phyloP scores from a whole-genome alignment of 2,113 vertebrate species.

The Engystomops pustulosus region DNA sequence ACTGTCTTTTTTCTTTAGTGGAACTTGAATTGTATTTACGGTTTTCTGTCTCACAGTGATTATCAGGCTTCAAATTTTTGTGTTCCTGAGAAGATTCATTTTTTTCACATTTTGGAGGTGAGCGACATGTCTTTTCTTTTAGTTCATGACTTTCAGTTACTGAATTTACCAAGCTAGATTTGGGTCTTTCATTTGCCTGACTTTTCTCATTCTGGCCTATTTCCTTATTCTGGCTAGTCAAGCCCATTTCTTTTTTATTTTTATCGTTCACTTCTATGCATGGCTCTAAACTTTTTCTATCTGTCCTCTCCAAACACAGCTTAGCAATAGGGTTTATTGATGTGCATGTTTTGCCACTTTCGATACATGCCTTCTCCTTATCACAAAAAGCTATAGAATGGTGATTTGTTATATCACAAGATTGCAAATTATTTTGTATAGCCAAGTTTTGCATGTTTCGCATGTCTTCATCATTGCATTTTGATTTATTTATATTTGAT shows the following conservation, averaged over 20 bases:
- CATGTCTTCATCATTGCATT: conserved; percentile 65
- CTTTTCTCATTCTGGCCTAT: no score
- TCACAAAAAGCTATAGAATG: conserved; percentile 59
- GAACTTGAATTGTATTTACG: conserved; percentile 64
- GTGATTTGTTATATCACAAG: conserved; percentile 66
- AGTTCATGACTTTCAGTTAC: neutral
- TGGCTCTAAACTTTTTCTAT: conserved; percentile 61
- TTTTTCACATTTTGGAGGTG: conserved; percentile 68
- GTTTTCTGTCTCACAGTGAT: conserved; percentile 63
- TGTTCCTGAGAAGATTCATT: conserved; percentile 67
- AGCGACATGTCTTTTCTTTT: conserved; percentile 63
- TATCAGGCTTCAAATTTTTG: conserved; percentile 67
- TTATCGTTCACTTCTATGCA: conserved; percentile 68
- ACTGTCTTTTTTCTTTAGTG: conserved; percentile 67
- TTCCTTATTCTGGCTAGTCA: conserved; percentile 63
- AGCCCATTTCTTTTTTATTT: conserved; percentile 69
- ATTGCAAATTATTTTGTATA: neutral
- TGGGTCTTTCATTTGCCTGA: conserved; percentile 66
- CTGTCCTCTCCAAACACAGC: conserved; percentile 60
- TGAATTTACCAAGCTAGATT: conserved; percentile 52
- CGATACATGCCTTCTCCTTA: conserved; percentile 69
- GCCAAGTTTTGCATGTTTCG: conserved; percentile 7
- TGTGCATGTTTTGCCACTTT: conserved; percentile 62
- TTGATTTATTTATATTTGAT: conserved; percentile 56
- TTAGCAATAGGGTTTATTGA: conserved; percentile 63